Evolutionary conservation across 2,797 vertebrate species (phyloP).

Genomic region (Oryzias sinensis): DNA sequence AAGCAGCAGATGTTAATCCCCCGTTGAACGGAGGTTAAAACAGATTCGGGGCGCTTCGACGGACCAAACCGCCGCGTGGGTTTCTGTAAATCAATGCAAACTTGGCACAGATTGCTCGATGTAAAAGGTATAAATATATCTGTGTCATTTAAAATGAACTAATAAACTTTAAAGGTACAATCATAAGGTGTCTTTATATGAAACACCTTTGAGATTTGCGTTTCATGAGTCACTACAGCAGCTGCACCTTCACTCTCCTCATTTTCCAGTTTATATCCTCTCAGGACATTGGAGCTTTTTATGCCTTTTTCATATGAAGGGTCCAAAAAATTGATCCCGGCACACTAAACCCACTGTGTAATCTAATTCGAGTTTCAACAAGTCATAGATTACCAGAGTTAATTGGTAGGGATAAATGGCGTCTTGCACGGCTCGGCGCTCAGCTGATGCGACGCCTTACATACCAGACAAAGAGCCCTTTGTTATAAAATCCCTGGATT

Average conservation of each 20-base stretch:
- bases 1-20: background rate
- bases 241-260: constrained; percentile 2
- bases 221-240: constrained; percentile 19
- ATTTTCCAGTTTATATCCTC: constrained; percentile 13
- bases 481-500: constrained; percentile 57
- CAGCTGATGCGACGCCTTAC: constrained; percentile 45
- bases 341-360: constrained; percentile 46
- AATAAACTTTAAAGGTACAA: background rate
- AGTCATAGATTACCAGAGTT: constrained; percentile 55
- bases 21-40: background rate
- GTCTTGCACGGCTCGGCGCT: constrained; percentile 28
- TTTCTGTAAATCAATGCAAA: constrained; percentile 5
- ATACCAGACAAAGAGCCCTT: constrained; percentile 55
- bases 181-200: constrained; percentile 12
- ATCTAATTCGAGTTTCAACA: constrained; percentile 56
- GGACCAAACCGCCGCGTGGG: background rate
- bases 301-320: constrained; percentile 28
- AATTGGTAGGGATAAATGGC: constrained; percentile 55
- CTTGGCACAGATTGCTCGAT: constrained; percentile 1
- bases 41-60: background rate
- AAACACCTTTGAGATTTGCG: constrained; percentile 19
- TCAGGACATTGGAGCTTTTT: constrained; percentile 42
- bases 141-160: constrained; percentile 12
- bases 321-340: constrained; percentile 44
- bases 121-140: constrained; percentile 3